These are phyloP conservation scores for Thinocorus orbignyianus DNA, from an alignment of 2,113 vertebrate genomes.

Conservation along the genomic window DNA sequence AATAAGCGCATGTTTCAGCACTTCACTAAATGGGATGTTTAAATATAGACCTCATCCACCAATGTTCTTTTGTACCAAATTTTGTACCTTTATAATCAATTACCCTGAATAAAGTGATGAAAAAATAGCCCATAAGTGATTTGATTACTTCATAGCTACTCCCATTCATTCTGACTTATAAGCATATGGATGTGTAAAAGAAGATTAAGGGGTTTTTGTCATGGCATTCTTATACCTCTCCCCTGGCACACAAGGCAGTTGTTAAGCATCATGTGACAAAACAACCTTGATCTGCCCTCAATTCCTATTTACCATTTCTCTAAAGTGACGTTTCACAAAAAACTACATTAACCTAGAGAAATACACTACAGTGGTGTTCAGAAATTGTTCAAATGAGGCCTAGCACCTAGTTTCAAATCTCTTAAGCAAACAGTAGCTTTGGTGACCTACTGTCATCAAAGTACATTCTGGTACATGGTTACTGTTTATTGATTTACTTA, in stretches of 20 bases:
- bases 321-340: neutral
- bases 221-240: accelerated
- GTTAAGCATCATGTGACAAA: neutral
- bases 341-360: neutral
- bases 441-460: neutral
- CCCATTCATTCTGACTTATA: neutral
- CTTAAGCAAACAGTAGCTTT: neutral
- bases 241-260: accelerated
- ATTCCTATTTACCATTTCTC: neutral
- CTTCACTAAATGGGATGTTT: neutral
- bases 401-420: neutral
- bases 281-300: neutral
- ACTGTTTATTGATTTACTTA: neutral
- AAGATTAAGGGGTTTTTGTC: neutral
- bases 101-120: neutral
- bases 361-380: neutral
- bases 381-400: neutral
- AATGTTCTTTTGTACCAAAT: neutral
- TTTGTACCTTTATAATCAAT: neutral
- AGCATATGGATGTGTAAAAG: neutral
- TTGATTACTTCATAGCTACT: neutral
- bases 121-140: neutral
- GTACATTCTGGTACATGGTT: neutral
- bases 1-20: neutral
- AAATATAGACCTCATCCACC: neutral